phyloP scores from a whole-genome alignment of 1,140 invertebrate genomes.

The Chlorops oryzae region DNA sequence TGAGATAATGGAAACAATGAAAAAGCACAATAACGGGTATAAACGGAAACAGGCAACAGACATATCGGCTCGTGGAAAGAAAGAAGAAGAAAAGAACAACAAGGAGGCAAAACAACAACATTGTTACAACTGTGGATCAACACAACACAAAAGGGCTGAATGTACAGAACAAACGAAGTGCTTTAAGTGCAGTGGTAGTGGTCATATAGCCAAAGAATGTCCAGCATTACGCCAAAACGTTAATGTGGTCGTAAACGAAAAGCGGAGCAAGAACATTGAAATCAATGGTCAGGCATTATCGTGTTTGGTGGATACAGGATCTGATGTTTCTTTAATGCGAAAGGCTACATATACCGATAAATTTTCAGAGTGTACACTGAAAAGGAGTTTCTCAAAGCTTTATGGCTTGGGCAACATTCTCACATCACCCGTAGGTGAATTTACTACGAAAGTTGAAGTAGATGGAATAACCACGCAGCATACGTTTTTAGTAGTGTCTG shows the following conservation, averaged over 20 bases:
- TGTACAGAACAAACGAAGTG: not conserved
- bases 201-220: not conserved
- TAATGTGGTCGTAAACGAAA: not conserved
- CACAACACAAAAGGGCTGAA: not conserved
- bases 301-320: not conserved
- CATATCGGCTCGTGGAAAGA: too few relatives aligned
- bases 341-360: not conserved
- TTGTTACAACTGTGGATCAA: slow-evolving; percentile 2
- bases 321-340: not conserved
- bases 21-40: too few relatives aligned
- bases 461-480: not conserved
- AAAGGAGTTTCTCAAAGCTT: not conserved
- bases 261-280: not conserved
- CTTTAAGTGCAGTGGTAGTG: not conserved
- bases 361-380: not conserved
- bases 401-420: not conserved
- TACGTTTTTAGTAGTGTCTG: not conserved
- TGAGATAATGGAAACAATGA: too few relatives aligned
- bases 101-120: not conserved
- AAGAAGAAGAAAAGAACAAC: too few relatives aligned
- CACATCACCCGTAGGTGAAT: not conserved
- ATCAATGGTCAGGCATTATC: not conserved
- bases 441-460: not conserved
- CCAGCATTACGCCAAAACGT: not conserved
- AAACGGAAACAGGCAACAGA: too few relatives aligned